Conservation (phyloP, 2,113 vertebrate genomes). For the Neomonachus schauinslandi region DNA sequence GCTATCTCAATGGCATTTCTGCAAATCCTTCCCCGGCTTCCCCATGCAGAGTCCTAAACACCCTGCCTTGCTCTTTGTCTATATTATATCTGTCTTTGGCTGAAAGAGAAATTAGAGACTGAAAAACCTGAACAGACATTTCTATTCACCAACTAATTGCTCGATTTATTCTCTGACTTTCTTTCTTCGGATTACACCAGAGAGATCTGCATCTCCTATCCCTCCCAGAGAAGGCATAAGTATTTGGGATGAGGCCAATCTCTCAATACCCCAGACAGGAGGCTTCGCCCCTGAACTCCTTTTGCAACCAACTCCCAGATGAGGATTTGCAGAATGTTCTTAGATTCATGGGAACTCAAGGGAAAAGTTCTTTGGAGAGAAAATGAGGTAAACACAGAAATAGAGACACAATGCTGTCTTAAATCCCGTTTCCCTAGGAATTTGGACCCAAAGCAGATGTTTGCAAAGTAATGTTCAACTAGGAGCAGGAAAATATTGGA, state of each 20-base stretch:
- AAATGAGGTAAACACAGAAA: constrained; percentile 72
- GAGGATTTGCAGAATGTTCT: constrained; percentile 64
- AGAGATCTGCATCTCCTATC: neutral
- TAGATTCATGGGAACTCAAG: constrained; percentile 27
- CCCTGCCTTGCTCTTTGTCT: neutral
- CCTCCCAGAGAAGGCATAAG: constrained; percentile 27
- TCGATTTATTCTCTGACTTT: constrained; percentile 47
- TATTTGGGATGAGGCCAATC: constrained; percentile 30
- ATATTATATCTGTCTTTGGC: constrained; percentile 9
- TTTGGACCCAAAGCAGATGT: constrained; percentile 66
- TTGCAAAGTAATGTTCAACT: constrained; percentile 62
- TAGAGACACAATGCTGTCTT: constrained; percentile 67
- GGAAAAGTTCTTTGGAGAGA: constrained; percentile 59
- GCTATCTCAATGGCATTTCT: neutral
- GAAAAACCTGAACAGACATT: constrained; percentile 57
- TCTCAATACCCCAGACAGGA: constrained; percentile 10
- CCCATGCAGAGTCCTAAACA: neutral
- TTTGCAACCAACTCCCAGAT: constrained; percentile 35
- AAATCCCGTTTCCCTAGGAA: constrained; percentile 68
- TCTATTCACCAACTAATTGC: constrained; percentile 51
- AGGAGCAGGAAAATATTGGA: constrained; percentile 67
- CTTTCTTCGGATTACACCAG: constrained; percentile 43
- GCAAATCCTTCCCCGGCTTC: neutral
- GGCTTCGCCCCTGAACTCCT: constrained; percentile 25
- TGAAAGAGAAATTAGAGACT: constrained; percentile 41